A percentile compares a stretch with the other conserved stretches of the same genome.
Conservation (phyloP, 2,113 vertebrate genomes). For the Phyllostomus discolor region DNA sequence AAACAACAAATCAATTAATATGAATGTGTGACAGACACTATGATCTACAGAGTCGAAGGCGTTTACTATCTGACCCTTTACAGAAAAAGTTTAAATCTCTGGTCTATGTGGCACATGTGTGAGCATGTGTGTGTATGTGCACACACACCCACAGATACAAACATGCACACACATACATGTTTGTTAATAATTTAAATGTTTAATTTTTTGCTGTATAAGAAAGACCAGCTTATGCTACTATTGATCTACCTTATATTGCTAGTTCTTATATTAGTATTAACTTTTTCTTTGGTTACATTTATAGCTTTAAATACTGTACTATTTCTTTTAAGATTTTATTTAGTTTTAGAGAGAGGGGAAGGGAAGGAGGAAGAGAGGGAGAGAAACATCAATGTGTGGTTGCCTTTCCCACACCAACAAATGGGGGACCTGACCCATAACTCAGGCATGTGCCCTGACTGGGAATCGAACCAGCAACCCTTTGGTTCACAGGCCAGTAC, state of each 20-base stretch:
- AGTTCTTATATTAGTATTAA: neutral
- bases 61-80: neutral
- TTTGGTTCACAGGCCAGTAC: too few relatives aligned
- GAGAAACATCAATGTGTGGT: too few relatives aligned
- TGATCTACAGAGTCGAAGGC: neutral
- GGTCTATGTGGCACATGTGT: neutral
- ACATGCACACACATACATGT: neutral
- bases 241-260: neutral
- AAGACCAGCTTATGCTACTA: neutral
- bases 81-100: neutral
- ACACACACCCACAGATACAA: neutral
- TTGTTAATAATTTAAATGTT: neutral
- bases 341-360: too few relatives aligned
- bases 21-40: neutral
- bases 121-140: neutral
- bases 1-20: neutral
- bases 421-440: too few relatives aligned
- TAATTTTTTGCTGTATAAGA: constrained; percentile 33
- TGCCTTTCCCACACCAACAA: too few relatives aligned
- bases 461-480: too few relatives aligned
- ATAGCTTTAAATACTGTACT: neutral
- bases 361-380: too few relatives aligned
- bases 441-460: too few relatives aligned
- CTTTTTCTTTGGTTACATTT: neutral
- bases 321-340: neutral